Conservation (phyloP, 2,113 vertebrate genomes). For the Australoheros scitulus region DNA sequence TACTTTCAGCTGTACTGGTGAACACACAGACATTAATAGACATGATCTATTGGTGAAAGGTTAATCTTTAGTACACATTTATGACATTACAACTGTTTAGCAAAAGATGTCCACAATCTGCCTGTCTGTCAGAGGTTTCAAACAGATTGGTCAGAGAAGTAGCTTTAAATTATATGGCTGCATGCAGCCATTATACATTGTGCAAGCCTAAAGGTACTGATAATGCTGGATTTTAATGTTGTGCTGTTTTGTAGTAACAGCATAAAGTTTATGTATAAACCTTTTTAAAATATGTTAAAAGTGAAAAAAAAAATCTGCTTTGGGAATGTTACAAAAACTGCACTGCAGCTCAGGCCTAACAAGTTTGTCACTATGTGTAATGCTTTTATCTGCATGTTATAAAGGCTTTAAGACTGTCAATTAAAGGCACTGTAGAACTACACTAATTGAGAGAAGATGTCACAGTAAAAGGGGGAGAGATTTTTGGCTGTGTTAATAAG, state of each 20-base stretch:
- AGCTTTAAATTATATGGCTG: conserved; percentile 65
- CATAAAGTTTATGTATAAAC: conserved; percentile 53
- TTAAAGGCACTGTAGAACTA: conserved; percentile 38
- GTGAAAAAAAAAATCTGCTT: conserved; percentile 44
- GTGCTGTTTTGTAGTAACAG: conserved; percentile 59
- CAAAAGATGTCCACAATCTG: conserved; percentile 39
- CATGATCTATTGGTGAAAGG: neutral
- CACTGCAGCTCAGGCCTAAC: conserved; percentile 63
- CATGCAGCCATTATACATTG: conserved; percentile 57
- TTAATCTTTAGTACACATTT: neutral
- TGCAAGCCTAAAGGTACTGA: conserved; percentile 72
- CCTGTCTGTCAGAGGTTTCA: conserved; percentile 10
- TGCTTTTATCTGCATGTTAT: conserved; percentile 69
- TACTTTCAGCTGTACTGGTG: neutral
- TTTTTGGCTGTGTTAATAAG: conserved; percentile 11
- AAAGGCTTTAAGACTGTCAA: conserved; percentile 60
- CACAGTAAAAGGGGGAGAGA: conserved; percentile 7
- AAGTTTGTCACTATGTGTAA: conserved; percentile 55
- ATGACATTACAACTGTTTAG: neutral
- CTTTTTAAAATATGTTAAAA: conserved; percentile 49
- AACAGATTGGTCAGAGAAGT: conserved; percentile 27
- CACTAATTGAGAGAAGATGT: conserved; percentile 42
- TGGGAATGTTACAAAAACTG: conserved; percentile 68
- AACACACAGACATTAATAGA: neutral
- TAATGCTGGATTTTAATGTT: conserved; percentile 67